Percentiles rank a stretch among this genome's conserved stretches.
Conservation (phyloP, 2,888 invertebrate species). For the Crepidodera aurea region DNA sequence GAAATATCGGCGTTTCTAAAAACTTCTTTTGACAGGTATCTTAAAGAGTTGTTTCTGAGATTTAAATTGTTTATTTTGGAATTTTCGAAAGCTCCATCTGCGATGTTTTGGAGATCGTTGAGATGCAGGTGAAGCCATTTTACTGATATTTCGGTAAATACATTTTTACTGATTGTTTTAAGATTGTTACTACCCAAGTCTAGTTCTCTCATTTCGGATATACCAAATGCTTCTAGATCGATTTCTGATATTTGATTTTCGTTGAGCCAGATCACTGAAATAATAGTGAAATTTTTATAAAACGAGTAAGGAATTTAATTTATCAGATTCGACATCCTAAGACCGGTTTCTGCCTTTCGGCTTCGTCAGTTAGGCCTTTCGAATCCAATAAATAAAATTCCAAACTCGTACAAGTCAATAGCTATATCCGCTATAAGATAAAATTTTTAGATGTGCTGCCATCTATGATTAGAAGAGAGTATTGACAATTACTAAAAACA, state of each 20-base stretch:
- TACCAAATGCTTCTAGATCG: slow-evolving; percentile 16
- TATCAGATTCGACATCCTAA: too few species aligned
- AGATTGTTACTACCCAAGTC: slow-evolving; percentile 19
- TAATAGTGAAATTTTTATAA: too few species aligned
- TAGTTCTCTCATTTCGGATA: slow-evolving; percentile 15
- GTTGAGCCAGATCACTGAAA: slow-evolving; percentile 15
- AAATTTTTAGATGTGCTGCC: too few species aligned
- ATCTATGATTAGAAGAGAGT: too few species aligned
- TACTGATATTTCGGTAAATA: slow-evolving; percentile 4
- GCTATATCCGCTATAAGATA: too few species aligned
- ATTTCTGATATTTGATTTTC: slow-evolving; percentile 20
- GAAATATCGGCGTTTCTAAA: slow-evolving; percentile 18
- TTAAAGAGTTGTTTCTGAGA: slow-evolving; percentile 19
- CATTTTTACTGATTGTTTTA: background rate
- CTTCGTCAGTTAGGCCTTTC: too few species aligned
- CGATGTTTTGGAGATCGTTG: slow-evolving; percentile 14
- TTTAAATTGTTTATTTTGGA: slow-evolving; percentile 16
- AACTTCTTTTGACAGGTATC: background rate
- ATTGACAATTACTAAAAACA: too few species aligned
- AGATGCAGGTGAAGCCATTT: slow-evolving; percentile 15
- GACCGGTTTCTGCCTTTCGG: too few species aligned
- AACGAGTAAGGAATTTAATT: too few species aligned
- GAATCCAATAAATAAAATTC: too few species aligned
- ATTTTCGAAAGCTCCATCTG: slow-evolving; percentile 8
- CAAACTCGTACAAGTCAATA: too few species aligned